Evolutionary conservation across 2,888 invertebrate species (phyloP), one percentile per base, ranked within the genome.

Genomic region (Nasonovia ribisnigri): DNA sequence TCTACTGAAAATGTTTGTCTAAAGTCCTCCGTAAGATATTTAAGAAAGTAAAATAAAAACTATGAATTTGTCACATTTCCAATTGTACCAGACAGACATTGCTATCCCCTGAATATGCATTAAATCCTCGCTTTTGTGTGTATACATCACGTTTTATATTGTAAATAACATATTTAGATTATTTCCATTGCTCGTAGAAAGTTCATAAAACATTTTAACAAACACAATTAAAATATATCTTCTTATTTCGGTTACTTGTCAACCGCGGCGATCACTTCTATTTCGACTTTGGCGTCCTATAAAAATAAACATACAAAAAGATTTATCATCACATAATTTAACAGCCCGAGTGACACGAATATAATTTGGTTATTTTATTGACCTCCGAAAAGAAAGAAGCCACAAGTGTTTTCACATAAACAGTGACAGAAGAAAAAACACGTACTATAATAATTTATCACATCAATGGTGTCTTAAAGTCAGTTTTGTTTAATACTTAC

Each of bases 221-320:
- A 87, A 90, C 42, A 87, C n/a, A 86, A 90, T 51, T 90, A 24
- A n/a, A 26, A 48, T n/a, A 60, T 26, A 51, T 67, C 86, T 86
- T 51, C 67, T 87, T 67, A 48, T 87, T 48, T 20, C 24, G 48
- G 8, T 93, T 90, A 93, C 67, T 93, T 93, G 90, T 93, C 67
- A 29, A 90, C 93, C 26, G 90, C 93, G 1, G 93, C 93, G 13
- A 93, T n/a, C 48, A 90, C 93, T 93, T 93, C 93, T 87, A 93
- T 93, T 93, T 93, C 93, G 13, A 93, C 86, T 93, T 93, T 93
- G 57, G 93, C 93, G 24, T 90, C 93, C 93, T 93, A 90, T 67
- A 93, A 93, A 93, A 93, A 90, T 11, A 86, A 90, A 89, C 60
- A 84, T 26, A 42, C 51, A 29, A 87, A 84, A 86, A 46, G 42